These are phyloP conservation scores for Metellina segmentata DNA, from an alignment of 2,888 invertebrate species.

Conservation along the genomic window DNA sequence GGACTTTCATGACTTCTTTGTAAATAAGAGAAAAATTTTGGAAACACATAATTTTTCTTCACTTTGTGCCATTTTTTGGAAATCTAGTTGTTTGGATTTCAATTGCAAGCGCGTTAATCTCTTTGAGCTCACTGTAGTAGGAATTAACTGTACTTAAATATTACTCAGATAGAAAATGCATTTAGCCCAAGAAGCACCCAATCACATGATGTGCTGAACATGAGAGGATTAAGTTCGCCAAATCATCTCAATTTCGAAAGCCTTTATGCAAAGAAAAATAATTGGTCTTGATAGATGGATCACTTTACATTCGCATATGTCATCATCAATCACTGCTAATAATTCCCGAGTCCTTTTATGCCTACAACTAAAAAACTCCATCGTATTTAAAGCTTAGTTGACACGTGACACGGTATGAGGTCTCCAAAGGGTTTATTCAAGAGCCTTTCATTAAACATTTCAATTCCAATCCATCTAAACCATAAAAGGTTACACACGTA, in stretches of 20 bases:
- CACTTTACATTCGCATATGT: neutral
- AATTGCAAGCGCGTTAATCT: too few species aligned
- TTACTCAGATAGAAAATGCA: too few species aligned
- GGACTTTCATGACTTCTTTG: too few species aligned
- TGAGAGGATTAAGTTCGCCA: neutral
- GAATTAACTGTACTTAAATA: too few species aligned
- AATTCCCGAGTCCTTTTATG: neutral
- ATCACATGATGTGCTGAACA: too few species aligned
- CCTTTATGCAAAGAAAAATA: neutral
- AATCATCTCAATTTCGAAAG: neutral
- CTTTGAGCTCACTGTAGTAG: too few species aligned
- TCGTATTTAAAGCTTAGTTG: neutral
- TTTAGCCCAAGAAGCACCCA: too few species aligned
- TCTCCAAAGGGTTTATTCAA: neutral
- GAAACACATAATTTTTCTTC: too few species aligned
- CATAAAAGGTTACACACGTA: too few species aligned
- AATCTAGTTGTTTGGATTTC: too few species aligned
- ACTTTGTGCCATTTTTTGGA: too few species aligned
- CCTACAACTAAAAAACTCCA: neutral
- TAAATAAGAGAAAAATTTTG: too few species aligned
- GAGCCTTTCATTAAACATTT: neutral
- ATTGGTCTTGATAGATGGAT: neutral
- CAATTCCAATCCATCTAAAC: neutral
- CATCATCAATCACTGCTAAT: slow-evolving; percentile 33
- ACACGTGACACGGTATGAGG: neutral